These are phyloP conservation scores for Notarius lentiginosus DNA, from an alignment of 2,113 vertebrate species.

Conservation along the genomic window DNA sequence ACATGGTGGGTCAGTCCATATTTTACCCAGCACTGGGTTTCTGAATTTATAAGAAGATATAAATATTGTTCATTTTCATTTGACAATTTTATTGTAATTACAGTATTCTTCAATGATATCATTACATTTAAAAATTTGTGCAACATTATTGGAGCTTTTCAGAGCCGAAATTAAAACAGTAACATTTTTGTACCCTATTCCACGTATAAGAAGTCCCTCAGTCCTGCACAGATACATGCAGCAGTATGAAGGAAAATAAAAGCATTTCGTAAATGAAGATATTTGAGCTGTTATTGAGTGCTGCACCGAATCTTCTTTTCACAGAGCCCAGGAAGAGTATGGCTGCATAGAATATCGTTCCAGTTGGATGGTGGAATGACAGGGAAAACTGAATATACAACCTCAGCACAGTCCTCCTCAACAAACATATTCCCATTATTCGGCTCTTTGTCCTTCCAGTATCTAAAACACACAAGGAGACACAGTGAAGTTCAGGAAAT, in stretches of 20 bases:
- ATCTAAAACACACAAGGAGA: slow-evolving; percentile 1
- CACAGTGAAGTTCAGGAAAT: not conserved
- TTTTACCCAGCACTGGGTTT: not conserved
- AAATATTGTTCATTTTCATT: not conserved
- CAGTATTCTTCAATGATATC: not conserved
- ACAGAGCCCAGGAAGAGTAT: not conserved
- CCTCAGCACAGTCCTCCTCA: slow-evolving; percentile 20
- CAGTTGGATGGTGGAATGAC: not conserved
- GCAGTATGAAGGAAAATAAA: not conserved
- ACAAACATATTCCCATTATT: fast-evolving
- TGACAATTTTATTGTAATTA: not conserved
- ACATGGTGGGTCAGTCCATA: not conserved
- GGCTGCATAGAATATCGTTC: not conserved
- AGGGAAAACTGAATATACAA: not conserved
- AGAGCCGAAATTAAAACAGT: not conserved
- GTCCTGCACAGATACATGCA: not conserved
- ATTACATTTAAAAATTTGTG: not conserved
- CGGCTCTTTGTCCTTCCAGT: not conserved
- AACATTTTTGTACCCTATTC: not conserved
- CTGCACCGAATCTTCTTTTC: slow-evolving; percentile 27
- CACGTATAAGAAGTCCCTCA: no score
- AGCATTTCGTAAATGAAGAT: not conserved
- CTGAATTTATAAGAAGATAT: not conserved
- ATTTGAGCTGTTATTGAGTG: slow-evolving; percentile 19
- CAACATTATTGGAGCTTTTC: not conserved